Percentiles rank a stretch among this genome's conserved stretches.
Evolutionary conservation across 2,888 invertebrate genomes (phyloP).

Genomic region (Neocrepidodera transversa): DNA sequence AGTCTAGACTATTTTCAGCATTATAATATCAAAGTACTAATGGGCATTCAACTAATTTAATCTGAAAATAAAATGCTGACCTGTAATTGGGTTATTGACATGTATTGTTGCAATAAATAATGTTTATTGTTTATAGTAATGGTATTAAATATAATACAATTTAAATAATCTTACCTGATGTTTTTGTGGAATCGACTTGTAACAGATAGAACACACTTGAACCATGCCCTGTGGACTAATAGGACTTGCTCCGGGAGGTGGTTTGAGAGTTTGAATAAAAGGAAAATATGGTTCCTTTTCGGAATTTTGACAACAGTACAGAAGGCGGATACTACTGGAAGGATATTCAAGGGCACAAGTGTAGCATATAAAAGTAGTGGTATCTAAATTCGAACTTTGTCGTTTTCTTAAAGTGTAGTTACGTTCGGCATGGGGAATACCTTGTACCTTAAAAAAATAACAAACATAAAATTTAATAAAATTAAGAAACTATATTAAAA

Average conservation of each 20-base stretch:
- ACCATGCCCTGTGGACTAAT: constrained; percentile 91
- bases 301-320: constrained; percentile 84
- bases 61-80: too few relatives aligned
- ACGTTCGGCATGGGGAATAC: constrained; percentile 78
- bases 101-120: too few relatives aligned
- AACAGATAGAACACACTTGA: constrained; percentile 86
- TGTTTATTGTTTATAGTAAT: too few relatives aligned
- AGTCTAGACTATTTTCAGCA: too few relatives aligned
- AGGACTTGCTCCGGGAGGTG: constrained; percentile 85
- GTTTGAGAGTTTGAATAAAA: constrained; percentile 81
- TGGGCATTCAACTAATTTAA: too few relatives aligned
- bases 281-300: constrained; percentile 91
- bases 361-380: constrained; percentile 85
- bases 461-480: neutral
- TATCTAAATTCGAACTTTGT: constrained; percentile 69
- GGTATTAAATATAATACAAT: too few relatives aligned
- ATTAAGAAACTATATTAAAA: neutral
- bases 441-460: constrained; percentile 60
- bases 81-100: too few relatives aligned
- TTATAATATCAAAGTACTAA: too few relatives aligned
- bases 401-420: constrained; percentile 83
- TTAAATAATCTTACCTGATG: constrained; percentile 67
- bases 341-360: constrained; percentile 85
- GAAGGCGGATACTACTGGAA: constrained; percentile 78
- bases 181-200: constrained; percentile 81